Base-by-base conservation (phyloP, 2,113 vertebrate genomes). In the Saguinus imperator region DNA sequence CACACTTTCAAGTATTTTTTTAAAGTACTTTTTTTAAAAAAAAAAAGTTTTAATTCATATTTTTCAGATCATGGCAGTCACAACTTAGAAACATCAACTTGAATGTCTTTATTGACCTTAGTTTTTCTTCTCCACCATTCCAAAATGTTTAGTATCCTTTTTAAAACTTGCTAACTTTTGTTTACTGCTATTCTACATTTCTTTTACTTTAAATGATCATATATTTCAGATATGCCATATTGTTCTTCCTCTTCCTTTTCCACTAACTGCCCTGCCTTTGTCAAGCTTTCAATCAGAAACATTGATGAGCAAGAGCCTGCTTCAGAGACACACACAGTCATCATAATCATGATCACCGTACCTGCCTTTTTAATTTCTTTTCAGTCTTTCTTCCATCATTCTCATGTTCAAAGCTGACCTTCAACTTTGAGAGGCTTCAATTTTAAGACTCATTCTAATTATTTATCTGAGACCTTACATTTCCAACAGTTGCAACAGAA, bases 191-290 rank as follows among this genome's bases (percentile, higher is more conserved):
- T 70, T 55, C 43, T 58, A 7, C 6, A 18, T 70, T 55, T 43
- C 4, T 25, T 35, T 89, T 25, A 76, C 37, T 87, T 55, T 32
- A 85, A 45, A 1, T n/a, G 48, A 64, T 21, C 58, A 40, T 1
- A 0, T 12, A 82, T 35, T 75, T 23, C 50, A 20, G 3, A 66
- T 6, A 1, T 21, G 35, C 21, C 32, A 21, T 20, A 43, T 11
- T 57, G 3, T 72, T 50, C 18, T 48, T n/a, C 37, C 32, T 57
- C 52, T 5, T 73, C 20, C 37, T 48, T 76, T 55, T 37, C n/a
- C 0, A 20, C 8, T 61, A 21, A 27, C 0, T 48, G 9, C 2
- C 35, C 43, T 73, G 45, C 12, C 0, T 58, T 35, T 91, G 18
- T 57, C 50, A 73, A 6, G 35, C 40, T 77, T 35, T 90, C 37